These are phyloP conservation scores for Ficedula albicollis DNA, from an alignment of 2,797 vertebrate species.

Conservation along the genomic window DNA sequence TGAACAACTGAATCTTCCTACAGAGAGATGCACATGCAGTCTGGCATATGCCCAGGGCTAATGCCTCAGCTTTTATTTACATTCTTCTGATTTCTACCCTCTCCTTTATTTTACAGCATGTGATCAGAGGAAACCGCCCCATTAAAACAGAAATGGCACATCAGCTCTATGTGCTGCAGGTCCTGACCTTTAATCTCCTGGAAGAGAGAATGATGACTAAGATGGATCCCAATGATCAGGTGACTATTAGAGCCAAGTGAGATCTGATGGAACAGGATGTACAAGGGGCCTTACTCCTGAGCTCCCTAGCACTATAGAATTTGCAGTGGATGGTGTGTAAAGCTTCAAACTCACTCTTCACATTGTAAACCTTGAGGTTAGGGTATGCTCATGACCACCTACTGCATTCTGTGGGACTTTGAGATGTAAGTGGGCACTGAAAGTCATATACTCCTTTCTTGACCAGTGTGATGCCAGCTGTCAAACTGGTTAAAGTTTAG, in stretches of 20 bases:
- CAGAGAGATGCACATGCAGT: not conserved
- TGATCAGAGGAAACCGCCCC: conserved; percentile 94
- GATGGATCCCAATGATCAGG: conserved; percentile 98
- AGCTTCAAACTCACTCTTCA: not conserved
- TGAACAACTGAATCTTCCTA: not conserved
- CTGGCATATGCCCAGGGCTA: not conserved
- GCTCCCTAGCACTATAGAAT: not conserved
- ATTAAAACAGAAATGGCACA: conserved; percentile 99
- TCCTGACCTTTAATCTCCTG: conserved; percentile 95
- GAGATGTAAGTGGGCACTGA: not conserved
- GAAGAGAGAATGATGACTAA: conserved; percentile 99
- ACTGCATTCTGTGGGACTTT: not conserved
- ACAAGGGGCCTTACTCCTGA: not conserved
- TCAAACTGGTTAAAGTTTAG: not conserved
- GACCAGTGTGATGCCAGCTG: not conserved
- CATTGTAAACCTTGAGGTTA: not conserved
- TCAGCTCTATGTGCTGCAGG: conserved; percentile 96
- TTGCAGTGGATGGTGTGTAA: not conserved
- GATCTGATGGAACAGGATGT: not conserved
- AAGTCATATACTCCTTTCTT: not conserved
- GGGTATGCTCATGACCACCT: not conserved
- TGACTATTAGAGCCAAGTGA: not conserved
- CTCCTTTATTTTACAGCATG: conserved; percentile 79
- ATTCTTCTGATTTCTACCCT: not conserved
- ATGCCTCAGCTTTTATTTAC: not conserved